Base-by-base conservation (phyloP, 1,140 invertebrate genomes). In the Drosophila lowei region DNA sequence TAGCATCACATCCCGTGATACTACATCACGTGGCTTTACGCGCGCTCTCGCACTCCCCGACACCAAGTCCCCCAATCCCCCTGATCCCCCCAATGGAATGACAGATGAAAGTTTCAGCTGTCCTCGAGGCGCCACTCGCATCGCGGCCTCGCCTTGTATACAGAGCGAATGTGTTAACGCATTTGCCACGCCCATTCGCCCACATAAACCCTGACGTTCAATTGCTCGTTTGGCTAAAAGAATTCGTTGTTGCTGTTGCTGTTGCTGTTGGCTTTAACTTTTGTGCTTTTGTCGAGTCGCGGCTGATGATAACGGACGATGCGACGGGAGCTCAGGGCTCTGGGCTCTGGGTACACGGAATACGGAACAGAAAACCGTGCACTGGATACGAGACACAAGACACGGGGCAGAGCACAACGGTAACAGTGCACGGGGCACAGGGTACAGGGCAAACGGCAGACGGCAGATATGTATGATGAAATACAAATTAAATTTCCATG, bases 401-500 rank as follows among this genome's bases (percentile, higher is more conserved):
- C 30, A 65, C 6, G 6, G 34, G 15, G 11, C 50, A 47, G 28
- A 9, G 28, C 41, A 25, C 46, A 63, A 6, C 28, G 53, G 1
- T 18, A 48, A 41, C 55, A 46, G 11, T 1, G 42, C 18, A 34
- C 6, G 8, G 34, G 21, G 11, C 50, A 28, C 23, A 44, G 54
- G 11, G 23, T n/a, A 43, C 43, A 58, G 3, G 68, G 49, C 57
- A 83, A 66, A 83, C 60, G 67, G 47, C 57, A 83, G 76, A 83
- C 60, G 67, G 56, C 61, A 73, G 73, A 70, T 74, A 66, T 72
- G 56, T 88, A 83, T 86, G 83, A 86, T 88, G 81, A 83, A 86
- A 86, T 83, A 86, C 81, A 88, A 86, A 86, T 86, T 86, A 86
- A 86, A 86, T 86, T 86, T 81, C 83, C 74, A 80, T 47, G 52